Evolutionary conservation across 2,888 invertebrate species (phyloP), one percentile per base, ranked within the genome.

Genomic region (Dynastes tityus): DNA sequence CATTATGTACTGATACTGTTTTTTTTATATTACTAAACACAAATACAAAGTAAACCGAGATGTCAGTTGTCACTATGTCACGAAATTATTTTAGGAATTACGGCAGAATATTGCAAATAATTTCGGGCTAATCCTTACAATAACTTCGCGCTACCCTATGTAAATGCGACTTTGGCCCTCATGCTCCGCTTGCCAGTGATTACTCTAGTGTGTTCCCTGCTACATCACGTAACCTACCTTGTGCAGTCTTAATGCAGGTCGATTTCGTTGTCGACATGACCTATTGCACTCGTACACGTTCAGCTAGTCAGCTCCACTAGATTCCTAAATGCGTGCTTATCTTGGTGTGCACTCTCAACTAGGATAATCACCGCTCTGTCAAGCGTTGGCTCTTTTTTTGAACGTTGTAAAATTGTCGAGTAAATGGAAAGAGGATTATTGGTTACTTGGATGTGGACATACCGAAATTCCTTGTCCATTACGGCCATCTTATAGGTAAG

Each of bases 231-330:
- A 9, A 27, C 61, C 29, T 8, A 16, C 5, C 49, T 45, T 27
- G 27, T 74, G 73, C 73, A 74, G 61, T 61, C 27, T 74, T n/a
- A 61, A 74, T 74, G 45, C 73, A 40, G 73, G 73, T 61, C 73
- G 45, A 74, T 61, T 45, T 61, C 45, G 61, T 45, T 45, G 73
- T 61, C 22, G 45, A 45, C 58, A 37, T 71, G 71, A 55, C 68
- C 68, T 29, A 68, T 29, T 68, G 68, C 37, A 68, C 68, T 27
- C 49, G 51, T 51, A 13, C 51, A 53, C 27, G 68, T 68, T 68
- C 49, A 27, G 6, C 27, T 5, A 61, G 61, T 22, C 61, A 61
- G 61, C 61, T 61, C 29, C 11, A 27, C 61, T 29, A 32, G 4
- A 63, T 63, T 4, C 63, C 63, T 63, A 29, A 63, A 63, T 63